Conservation (phyloP, 2,797 vertebrate genomes). For the Gambusia yucatana region DNA sequence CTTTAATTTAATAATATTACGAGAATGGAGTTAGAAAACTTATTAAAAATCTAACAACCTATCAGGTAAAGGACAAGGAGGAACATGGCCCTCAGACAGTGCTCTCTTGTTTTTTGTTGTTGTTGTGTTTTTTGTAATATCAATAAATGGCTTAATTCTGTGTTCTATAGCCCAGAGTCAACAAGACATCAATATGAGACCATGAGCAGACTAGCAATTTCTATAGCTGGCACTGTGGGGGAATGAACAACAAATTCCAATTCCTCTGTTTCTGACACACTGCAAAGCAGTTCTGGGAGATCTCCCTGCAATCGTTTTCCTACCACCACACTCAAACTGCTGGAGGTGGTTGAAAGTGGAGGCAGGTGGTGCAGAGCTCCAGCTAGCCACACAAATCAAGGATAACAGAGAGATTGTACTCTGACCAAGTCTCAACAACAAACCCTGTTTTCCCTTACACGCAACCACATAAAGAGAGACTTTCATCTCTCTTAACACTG, state of each 20-base stretch:
- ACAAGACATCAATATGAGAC: conserved; percentile 5
- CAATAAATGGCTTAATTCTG: conserved; percentile 1
- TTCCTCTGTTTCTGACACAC: conserved; percentile 46
- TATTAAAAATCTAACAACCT: background rate
- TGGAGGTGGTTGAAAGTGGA: conserved; percentile 35
- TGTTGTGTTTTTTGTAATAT: background rate
- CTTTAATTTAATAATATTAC: background rate
- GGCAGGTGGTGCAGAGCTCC: conserved; percentile 35
- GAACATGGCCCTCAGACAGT: background rate
- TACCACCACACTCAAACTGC: conserved; percentile 19
- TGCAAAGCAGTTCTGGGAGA: conserved; percentile 34
- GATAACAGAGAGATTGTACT: conserved; percentile 54
- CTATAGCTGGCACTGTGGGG: conserved; percentile 15
- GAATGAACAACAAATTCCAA: conserved; percentile 20
- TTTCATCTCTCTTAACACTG: conserved; percentile 52
- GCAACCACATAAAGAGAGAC: conserved; percentile 35
- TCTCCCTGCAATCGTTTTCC: conserved; percentile 34
- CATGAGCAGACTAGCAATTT: conserved; percentile 7
- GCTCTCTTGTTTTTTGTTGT: background rate
- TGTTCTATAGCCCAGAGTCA: conserved; percentile 1
- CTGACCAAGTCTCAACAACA: conserved; percentile 57
- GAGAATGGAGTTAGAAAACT: background rate
- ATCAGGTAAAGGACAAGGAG: background rate
- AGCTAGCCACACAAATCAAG: conserved; percentile 47
- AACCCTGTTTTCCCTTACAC: conserved; percentile 4